Conservation (phyloP, 2,888 invertebrate species). For the Mayetiola destructor region DNA sequence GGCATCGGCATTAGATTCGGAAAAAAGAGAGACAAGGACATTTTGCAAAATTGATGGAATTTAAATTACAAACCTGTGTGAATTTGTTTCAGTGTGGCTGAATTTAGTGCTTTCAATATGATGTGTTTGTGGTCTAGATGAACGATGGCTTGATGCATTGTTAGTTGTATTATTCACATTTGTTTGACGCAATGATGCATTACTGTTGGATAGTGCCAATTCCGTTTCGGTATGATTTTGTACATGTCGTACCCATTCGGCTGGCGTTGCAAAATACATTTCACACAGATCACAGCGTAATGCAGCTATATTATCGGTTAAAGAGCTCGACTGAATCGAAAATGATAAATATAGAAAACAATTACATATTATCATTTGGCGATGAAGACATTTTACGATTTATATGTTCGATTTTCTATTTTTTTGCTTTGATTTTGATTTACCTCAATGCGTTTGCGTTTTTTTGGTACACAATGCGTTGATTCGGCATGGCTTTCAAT, state of each 20-base stretch:
- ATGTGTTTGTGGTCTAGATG: constrained; percentile 50
- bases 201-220: constrained; percentile 61
- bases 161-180: constrained; percentile 23
- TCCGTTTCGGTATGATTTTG: constrained; percentile 71
- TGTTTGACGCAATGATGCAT: constrained; percentile 48
- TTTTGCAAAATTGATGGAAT: background rate
- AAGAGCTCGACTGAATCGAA: constrained; percentile 27
- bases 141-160: constrained; percentile 27
- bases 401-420: no score
- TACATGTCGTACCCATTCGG: constrained; percentile 76
- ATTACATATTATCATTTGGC: no score
- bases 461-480: constrained; percentile 37
- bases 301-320: constrained; percentile 57
- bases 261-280: constrained; percentile 62
- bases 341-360: background rate
- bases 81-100: constrained; percentile 61
- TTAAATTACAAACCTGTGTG: constrained; percentile 42
- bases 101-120: constrained; percentile 34
- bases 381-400: no score
- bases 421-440: background rate
- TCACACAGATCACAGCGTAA: constrained; percentile 64
- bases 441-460: constrained; percentile 42
- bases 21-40: background rate
- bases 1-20: background rate
- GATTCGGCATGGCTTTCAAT: constrained; percentile 63